These are phyloP conservation scores for Brachyhypopomus occidentalis DNA, from an alignment of 2,113 vertebrate genomes.

Conservation along the genomic window DNA sequence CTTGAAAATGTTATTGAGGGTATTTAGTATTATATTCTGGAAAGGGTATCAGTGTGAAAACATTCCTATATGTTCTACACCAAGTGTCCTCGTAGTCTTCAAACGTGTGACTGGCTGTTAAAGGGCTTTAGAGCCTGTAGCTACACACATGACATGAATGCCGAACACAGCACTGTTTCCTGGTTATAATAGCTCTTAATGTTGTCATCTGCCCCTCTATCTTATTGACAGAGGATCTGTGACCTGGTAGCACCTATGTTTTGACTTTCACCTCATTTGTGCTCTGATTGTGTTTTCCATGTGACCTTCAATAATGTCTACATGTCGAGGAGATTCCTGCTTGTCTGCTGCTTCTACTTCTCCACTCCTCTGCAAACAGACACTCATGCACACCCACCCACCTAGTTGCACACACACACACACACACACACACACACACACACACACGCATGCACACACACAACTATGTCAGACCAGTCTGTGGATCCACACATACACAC, in stretches of 20 bases:
- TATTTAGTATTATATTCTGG: no score
- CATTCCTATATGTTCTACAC: not conserved
- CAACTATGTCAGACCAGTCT: constrained; percentile 27
- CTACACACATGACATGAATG: not conserved
- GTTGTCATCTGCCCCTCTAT: not conserved
- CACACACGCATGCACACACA: constrained; percentile 5
- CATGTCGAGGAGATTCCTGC: constrained; percentile 20
- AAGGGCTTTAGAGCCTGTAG: not conserved
- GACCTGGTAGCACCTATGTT: constrained; percentile 40
- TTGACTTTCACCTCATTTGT: constrained; percentile 57
- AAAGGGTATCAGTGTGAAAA: no score
- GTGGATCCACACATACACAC: constrained; percentile 36
- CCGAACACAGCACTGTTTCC: not conserved
- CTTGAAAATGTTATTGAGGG: not conserved
- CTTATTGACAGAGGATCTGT: not conserved
- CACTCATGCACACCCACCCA: not conserved
- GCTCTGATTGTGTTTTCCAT: constrained; percentile 47
- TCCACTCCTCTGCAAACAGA: constrained; percentile 3
- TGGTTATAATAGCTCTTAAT: not conserved
- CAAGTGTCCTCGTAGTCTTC: not conserved
- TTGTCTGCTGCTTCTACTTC: constrained; percentile 32
- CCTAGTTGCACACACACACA: no score
- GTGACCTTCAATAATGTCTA: constrained; percentile 52
- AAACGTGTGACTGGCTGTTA: not conserved
- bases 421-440: constrained; percentile 19